Percentiles rank a stretch among this genome's conserved stretches.
phyloP scores from a whole-genome alignment of 1,140 invertebrate species.

The Ostrea edulis region DNA sequence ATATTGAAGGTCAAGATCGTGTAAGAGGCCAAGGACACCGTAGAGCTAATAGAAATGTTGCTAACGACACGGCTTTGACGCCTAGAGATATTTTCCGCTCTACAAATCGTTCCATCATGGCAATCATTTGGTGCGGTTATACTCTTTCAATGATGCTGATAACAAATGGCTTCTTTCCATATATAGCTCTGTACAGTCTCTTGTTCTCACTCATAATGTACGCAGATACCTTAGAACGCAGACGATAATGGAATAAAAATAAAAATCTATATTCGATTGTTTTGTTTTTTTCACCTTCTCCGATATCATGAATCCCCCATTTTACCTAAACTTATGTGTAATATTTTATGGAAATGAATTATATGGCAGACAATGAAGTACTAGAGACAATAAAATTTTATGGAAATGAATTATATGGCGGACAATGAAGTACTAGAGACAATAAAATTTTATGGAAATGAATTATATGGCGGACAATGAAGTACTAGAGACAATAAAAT shows the following conservation, averaged over 20 bases:
- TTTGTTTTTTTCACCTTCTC: too few species aligned
- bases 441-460: too few species aligned
- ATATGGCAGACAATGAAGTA: too few species aligned
- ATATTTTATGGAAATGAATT: too few species aligned
- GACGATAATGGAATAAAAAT: conserved; percentile 16
- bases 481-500: too few species aligned
- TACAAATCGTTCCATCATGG: conserved; percentile 48
- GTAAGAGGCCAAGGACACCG: neutral
- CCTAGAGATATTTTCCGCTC: conserved; percentile 42
- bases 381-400: too few species aligned
- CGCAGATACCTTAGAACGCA: conserved; percentile 49
- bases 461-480: too few species aligned
- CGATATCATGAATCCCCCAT: too few species aligned
- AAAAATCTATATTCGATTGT: neutral
- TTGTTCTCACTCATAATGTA: conserved; percentile 56
- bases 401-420: too few species aligned
- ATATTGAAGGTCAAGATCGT: neutral
- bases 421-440: too few species aligned
- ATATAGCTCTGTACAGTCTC: conserved; percentile 55
- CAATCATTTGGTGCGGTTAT: conserved; percentile 56
- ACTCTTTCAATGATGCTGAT: conserved; percentile 56
- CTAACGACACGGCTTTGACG: conserved; percentile 2
- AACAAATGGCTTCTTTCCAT: conserved; percentile 57
- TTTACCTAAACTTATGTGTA: too few species aligned
- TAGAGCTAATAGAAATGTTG: neutral